Evolutionary conservation across 2,113 vertebrate species (phyloP), one percentile per base, ranked within the genome.

Genomic region (Chascanopsetta lugubris): DNA sequence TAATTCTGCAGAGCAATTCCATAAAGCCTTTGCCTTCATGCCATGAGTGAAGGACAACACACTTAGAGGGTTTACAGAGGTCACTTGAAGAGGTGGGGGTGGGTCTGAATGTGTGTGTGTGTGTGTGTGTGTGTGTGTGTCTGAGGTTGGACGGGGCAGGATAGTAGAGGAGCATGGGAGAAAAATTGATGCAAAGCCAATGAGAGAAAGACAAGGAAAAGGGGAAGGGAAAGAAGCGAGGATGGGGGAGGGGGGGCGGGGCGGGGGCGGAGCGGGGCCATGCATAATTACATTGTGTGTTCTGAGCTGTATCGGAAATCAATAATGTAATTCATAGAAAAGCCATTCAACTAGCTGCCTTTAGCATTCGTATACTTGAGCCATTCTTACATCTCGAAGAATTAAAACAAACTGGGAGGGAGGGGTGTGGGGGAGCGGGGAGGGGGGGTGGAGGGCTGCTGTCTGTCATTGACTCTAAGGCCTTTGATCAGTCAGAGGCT

Each of bases 271-370:
- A 82, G 74, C 11, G 45, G 72, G 76, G 67, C 67, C 71, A 91
- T 94, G 88, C 92, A 93, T 96, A 95, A 95, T 95, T 95, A 91
- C 92, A 95, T 96, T 95, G 95, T 93, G 90, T 94, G 86, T 92
- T 91, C 80, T 87, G 92, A 92, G 83, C 90, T 87, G 88, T 93
- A 94, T 92, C 92, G 94, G 90, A 89, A 94, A 95, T 95, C 94
- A 91, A 91, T 94, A 93, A 87, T 88, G 87, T 93, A 94, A 94
- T 95, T 95, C 93, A 94, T 91, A 92, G 89, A 88, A 87, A 83
- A 84, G 86, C 89, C 73, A 70, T 85, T 80, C 73, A 88, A 75
- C 79, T 78, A 83, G 84, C 90, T 77, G 57, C 72, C 79, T 89
- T 90, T 70, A 77, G 81, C 61, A 76, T 87, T 90, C 91, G 87